Evolutionary conservation across 1,140 invertebrate genomes (phyloP).

Genomic region (Pogonomyrmex californicus): DNA sequence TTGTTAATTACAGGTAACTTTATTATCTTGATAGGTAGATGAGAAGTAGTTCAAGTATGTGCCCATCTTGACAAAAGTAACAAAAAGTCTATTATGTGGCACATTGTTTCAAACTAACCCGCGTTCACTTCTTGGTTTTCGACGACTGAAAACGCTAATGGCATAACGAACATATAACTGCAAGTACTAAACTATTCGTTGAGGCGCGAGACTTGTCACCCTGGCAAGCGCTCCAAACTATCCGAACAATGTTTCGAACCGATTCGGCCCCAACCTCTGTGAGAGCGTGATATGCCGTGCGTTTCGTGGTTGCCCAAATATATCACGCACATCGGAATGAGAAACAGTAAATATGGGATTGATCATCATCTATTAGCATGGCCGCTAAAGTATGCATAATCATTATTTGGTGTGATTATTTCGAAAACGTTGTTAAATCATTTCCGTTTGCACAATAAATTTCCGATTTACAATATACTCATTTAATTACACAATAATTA

Average conservation of each 20-base stretch:
- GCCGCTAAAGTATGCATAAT: slow-evolving; percentile 7
- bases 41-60: slow-evolving; percentile 3
- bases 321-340: slow-evolving; percentile 14
- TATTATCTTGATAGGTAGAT: neutral
- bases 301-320: slow-evolving; percentile 47
- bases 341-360: slow-evolving; percentile 42
- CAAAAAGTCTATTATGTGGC: slow-evolving; percentile 8
- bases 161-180: slow-evolving; percentile 51
- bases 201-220: slow-evolving; percentile 69
- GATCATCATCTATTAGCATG: slow-evolving; percentile 20
- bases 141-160: slow-evolving; percentile 57
- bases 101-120: slow-evolving; percentile 50
- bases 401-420: neutral
- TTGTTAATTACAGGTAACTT: neutral
- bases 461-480: neutral
- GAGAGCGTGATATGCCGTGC: slow-evolving; percentile 32
- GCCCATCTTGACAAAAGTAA: neutral
- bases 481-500: neutral
- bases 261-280: slow-evolving; percentile 44
- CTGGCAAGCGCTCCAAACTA: slow-evolving; percentile 49
- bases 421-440: slow-evolving; percentile 24
- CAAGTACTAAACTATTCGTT: slow-evolving; percentile 71
- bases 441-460: neutral
- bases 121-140: slow-evolving; percentile 50
- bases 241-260: slow-evolving; percentile 71